Evolutionary conservation across 2,888 invertebrate genomes (phyloP).

Genomic region (Thera obeliscata): DNA sequence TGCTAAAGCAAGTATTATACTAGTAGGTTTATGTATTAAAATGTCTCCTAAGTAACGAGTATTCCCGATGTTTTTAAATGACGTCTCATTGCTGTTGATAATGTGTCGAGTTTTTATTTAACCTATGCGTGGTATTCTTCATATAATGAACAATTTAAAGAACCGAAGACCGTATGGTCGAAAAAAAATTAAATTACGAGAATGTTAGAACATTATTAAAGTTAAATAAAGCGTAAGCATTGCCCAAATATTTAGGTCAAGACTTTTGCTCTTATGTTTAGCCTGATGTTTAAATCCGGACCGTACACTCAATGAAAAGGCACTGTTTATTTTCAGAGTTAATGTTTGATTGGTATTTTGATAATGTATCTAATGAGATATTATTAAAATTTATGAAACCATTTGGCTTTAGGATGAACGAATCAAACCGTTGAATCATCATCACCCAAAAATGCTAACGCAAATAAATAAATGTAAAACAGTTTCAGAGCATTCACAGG

Average conservation of each 20-base stretch:
- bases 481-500: neutral
- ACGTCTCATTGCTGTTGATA: too few relatives aligned
- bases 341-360: constrained; percentile 37
- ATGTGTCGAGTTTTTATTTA: too few relatives aligned
- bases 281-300: constrained; percentile 49
- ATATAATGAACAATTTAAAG: too few relatives aligned
- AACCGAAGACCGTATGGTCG: too few relatives aligned
- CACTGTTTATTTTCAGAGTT: constrained; percentile 48
- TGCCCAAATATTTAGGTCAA: constrained; percentile 53
- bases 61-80: too few relatives aligned
- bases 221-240: constrained; percentile 35
- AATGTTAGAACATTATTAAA: neutral
- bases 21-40: too few relatives aligned
- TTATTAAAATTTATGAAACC: constrained; percentile 16
- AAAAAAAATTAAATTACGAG: neutral
- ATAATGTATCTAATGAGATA: constrained; percentile 36
- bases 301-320: constrained; percentile 47
- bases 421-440: neutral
- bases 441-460: constrained; percentile 1
- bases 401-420: constrained; percentile 1
- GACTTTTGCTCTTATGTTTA: constrained; percentile 52
- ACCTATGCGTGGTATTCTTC: too few relatives aligned
- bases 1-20: too few relatives aligned
- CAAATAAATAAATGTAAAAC: constrained; percentile 3
- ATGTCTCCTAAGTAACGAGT: too few relatives aligned